Percentiles rank a stretch among this genome's conserved stretches.
These are phyloP conservation scores for Choristoneura fumiferana DNA, from an alignment of 1,140 invertebrate genomes.

Conservation along the genomic window DNA sequence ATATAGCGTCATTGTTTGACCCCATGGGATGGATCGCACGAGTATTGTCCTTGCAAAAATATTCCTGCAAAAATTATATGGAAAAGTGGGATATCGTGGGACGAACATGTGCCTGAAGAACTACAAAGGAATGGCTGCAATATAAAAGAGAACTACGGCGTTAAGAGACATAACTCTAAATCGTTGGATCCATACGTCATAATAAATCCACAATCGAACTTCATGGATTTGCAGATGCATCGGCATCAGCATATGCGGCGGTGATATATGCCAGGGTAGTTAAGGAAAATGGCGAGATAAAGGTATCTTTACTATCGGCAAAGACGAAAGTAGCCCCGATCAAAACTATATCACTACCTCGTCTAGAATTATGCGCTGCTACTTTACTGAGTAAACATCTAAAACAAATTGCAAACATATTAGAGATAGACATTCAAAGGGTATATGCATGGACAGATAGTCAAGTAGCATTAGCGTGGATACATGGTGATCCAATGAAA, in stretches of 20 bases:
- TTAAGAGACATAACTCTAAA: background rate
- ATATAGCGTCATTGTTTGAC: conserved; percentile 27
- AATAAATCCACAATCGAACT: background rate
- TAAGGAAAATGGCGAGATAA: background rate
- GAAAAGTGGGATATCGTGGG: conserved; percentile 23
- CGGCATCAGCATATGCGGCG: conserved; percentile 31
- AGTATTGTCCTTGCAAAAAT: conserved; percentile 26
- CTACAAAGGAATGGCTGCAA: conserved; percentile 4
- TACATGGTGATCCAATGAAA: background rate
- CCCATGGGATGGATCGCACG: conserved; percentile 30
- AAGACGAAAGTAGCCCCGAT: conserved; percentile 10
- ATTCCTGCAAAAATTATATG: conserved; percentile 31
- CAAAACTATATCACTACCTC: background rate
- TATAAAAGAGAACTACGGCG: background rate
- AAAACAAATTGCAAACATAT: background rate
- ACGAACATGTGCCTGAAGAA: conserved; percentile 23
- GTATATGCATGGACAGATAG: background rate
- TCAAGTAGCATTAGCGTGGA: background rate
- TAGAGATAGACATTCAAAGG: background rate
- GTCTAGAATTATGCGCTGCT: conserved; percentile 3
- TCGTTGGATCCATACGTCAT: background rate
- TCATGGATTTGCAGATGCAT: conserved; percentile 40
- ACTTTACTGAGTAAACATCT: background rate
- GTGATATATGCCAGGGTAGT: background rate
- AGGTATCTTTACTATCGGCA: background rate